Evolutionary conservation across 2,888 invertebrate genomes (phyloP).

Genomic region (Erebia palarica): DNA sequence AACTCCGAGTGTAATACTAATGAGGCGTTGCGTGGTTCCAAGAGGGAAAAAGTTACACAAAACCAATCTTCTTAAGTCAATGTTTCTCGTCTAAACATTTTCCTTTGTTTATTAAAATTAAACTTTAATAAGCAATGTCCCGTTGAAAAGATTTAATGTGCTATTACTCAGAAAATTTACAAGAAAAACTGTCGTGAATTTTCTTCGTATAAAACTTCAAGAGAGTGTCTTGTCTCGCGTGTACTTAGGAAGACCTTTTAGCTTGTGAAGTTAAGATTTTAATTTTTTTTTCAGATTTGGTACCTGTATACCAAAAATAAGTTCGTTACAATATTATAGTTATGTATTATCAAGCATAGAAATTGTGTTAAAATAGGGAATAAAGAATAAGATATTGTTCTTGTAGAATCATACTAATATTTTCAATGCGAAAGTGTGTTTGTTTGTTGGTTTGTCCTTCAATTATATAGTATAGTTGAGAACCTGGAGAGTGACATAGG

Average conservation of each 20-base stretch:
- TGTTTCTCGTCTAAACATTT: constrained; percentile 15
- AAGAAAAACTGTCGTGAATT: constrained; percentile 10
- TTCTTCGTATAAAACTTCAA: background rate
- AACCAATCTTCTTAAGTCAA: constrained; percentile 18
- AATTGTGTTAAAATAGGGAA: no score
- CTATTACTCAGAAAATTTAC: constrained; percentile 16
- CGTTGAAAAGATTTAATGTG: constrained; percentile 16
- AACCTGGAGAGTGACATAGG: no score
- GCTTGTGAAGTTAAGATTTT: background rate
- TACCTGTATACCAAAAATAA: background rate
- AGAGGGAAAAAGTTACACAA: constrained; percentile 10
- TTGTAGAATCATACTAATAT: no score
- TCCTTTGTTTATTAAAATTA: constrained; percentile 19
- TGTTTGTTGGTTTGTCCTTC: no score
- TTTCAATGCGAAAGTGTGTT: no score
- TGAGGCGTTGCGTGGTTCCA: constrained; percentile 2
- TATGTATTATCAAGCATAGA: no score
- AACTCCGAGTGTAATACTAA: constrained; percentile 1
- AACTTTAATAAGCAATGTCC: constrained; percentile 17
- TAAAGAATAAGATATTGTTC: no score
- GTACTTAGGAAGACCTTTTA: background rate
- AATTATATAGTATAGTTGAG: no score
- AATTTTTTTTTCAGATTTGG: background rate
- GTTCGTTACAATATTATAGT: no score
- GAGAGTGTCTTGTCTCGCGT: background rate